phyloP scores from a whole-genome alignment of 2,797 vertebrate species.

The Cyprinodon diabolis region DNA sequence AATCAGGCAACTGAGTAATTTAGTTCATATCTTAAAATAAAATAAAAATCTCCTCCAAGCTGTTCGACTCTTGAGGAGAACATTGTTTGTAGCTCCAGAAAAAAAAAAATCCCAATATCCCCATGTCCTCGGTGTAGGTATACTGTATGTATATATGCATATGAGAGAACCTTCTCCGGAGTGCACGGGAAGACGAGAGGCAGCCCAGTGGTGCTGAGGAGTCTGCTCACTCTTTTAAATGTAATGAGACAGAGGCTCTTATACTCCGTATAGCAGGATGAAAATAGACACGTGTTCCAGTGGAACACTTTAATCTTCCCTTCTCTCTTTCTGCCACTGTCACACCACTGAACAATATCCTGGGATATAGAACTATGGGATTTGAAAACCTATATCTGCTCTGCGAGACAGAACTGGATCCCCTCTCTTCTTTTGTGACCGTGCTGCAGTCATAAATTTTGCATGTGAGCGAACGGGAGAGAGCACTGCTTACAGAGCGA shows the following conservation, averaged over 20 bases:
- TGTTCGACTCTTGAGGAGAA: slow-evolving; percentile 14
- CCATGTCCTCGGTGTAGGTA: slow-evolving; percentile 20
- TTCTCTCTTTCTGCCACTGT: slow-evolving; percentile 57
- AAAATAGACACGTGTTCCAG: slow-evolving; percentile 70
- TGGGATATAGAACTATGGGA: slow-evolving; percentile 66
- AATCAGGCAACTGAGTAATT: background rate
- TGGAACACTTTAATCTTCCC: slow-evolving; percentile 68
- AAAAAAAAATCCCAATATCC: slow-evolving; percentile 21
- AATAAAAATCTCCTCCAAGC: slow-evolving; percentile 13
- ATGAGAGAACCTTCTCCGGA: slow-evolving; percentile 37
- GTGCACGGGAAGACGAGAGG: slow-evolving; percentile 30
- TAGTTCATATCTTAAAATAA: background rate
- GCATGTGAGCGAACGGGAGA: slow-evolving; percentile 51
- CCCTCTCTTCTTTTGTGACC: slow-evolving; percentile 60
- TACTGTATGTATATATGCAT: background rate
- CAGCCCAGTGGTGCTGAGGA: slow-evolving; percentile 53
- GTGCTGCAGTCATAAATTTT: slow-evolving; percentile 74
- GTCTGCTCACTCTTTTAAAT: slow-evolving; percentile 52
- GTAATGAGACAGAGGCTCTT: slow-evolving; percentile 70
- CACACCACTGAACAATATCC: slow-evolving; percentile 64
- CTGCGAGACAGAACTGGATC: slow-evolving; percentile 69
- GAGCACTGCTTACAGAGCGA: slow-evolving; percentile 41
- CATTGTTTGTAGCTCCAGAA: slow-evolving; percentile 20
- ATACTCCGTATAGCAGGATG: slow-evolving; percentile 66
- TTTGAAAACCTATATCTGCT: slow-evolving; percentile 77